Base-by-base conservation (phyloP, 64 coral and sea anemone genomes). In the Stichodactyla mertensii region DNA sequence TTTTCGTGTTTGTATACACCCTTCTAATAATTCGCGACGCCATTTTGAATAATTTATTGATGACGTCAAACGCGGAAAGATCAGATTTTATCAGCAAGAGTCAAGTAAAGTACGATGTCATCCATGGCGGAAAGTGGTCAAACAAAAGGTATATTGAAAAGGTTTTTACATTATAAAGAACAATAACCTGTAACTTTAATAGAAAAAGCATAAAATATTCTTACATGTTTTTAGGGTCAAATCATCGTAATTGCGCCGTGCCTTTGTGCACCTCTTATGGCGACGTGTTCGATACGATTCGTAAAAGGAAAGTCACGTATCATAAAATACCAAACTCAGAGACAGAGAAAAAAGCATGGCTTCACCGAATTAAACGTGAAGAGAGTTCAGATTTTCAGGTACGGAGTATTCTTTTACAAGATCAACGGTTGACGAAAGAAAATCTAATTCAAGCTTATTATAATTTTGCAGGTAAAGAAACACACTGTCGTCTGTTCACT, bases 181-280 rank as follows among this genome's bases (percentile, higher is more conserved):
- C 19, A 20, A 52, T 56, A 55, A 52, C 7, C 36, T 56, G 55
- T 83, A 55, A 55, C 16, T 56, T 55, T 83, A 52, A 83, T 83
- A 83, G 24, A 52, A 83, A 52, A 54, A 31, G 53, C 9, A 56
- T 55, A 14, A 51, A 83, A 56, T 56, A 83, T 7, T 56, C 4
- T 83, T 64, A 64, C 61, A 64, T 64, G 61, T 85, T 85, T 14
- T 10, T 27, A 85, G 57, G 61, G 52, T 83, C 79, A 27, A 62
- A 67, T 89, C 61, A 84, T 70, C 64, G 64, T 31, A 84, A 89
- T 83, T 89, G 88, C 71, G 88, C 81, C 16, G 82, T 84, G 83
- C 88, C 82, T 19, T 57, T 84, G 64, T 85, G 64, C 67, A 89
- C 83, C 11, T 84, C 10, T 19, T 89, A 36, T 10, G 88, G 82